These are phyloP conservation scores for Ciona savignyi DNA, from an alignment of 23 tunicate species.

Conservation along the genomic window DNA sequence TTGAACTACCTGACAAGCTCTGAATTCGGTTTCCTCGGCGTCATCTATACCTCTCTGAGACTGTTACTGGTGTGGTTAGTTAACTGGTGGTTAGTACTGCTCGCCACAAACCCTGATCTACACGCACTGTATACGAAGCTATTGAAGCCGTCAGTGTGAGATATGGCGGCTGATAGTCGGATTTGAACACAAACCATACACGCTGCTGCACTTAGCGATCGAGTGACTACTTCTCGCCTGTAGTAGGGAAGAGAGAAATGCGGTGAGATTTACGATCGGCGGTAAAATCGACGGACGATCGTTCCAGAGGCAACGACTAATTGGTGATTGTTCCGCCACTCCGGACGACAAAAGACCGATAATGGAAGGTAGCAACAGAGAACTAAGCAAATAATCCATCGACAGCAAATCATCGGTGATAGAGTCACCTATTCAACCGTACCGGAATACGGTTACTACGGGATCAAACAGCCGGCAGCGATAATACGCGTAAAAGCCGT, in stretches of 20 bases:
- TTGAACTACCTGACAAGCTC: neutral
- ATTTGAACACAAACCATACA: neutral
- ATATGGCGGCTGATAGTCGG: neutral
- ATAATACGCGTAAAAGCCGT: neutral
- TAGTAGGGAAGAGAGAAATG: neutral
- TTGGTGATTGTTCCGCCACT: neutral
- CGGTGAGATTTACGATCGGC: neutral
- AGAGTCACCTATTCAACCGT: neutral
- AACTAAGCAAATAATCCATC: neutral
- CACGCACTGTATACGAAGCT: neutral
- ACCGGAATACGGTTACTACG: neutral
- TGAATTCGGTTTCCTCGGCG: too few species aligned
- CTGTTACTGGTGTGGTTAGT: too few species aligned
- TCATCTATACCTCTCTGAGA: too few species aligned
- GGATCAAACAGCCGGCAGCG: neutral
- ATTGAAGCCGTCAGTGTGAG: neutral
- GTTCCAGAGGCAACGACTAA: neutral
- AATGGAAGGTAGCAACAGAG: neutral
- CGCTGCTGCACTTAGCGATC: neutral
- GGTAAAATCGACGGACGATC: neutral
- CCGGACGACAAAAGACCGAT: neutral
- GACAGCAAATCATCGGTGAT: neutral
- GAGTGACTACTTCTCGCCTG: neutral
- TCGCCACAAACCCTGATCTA: neutral
- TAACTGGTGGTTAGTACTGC: too few species aligned